Percentiles rank a stretch among this genome's conserved stretches.
These are phyloP conservation scores for Saccostrea cuccullata DNA, from an alignment of 1,140 invertebrate species.

Conservation along the genomic window DNA sequence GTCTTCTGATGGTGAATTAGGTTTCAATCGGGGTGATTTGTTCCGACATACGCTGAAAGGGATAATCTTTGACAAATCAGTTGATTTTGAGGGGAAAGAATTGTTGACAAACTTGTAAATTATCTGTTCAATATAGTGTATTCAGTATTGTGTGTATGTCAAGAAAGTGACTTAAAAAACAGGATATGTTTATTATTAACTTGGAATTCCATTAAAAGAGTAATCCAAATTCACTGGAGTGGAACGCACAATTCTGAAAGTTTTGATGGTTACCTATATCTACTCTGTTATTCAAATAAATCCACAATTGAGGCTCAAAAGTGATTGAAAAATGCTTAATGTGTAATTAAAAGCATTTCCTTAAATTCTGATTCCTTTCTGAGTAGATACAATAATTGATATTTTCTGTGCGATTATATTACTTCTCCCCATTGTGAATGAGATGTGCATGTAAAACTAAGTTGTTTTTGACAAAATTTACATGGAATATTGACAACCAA, in stretches of 20 bases:
- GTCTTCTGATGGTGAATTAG: conserved; percentile 8
- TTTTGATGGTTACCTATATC: conserved; percentile 4
- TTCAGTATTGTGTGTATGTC: not conserved
- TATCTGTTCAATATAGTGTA: not conserved
- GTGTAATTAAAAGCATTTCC: conserved; percentile 8
- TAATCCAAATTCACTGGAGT: conserved; percentile 34
- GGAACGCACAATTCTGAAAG: not conserved
- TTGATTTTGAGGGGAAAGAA: not conserved
- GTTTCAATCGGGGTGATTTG: not conserved
- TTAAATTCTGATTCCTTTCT: conserved; percentile 1
- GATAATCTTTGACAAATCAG: not conserved
- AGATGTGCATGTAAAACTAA: not conserved
- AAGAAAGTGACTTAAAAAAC: not conserved
- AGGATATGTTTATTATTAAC: conserved; percentile 7
- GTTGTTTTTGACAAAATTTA: conserved; percentile 24
- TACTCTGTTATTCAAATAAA: conserved; percentile 14
- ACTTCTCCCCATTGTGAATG: not conserved
- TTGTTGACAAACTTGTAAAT: conserved; percentile 5
- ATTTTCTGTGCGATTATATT: not conserved
- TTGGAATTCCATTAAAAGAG: conserved; percentile 31
- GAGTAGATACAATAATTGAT: conserved; percentile 9
- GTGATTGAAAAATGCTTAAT: conserved; percentile 28
- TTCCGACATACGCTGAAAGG: not conserved
- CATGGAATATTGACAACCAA: conserved; percentile 13
- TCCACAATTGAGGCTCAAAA: not conserved